These are phyloP conservation scores for Papilio glaucus DNA, from an alignment of 1,140 invertebrate genomes.

Conservation along the genomic window DNA sequence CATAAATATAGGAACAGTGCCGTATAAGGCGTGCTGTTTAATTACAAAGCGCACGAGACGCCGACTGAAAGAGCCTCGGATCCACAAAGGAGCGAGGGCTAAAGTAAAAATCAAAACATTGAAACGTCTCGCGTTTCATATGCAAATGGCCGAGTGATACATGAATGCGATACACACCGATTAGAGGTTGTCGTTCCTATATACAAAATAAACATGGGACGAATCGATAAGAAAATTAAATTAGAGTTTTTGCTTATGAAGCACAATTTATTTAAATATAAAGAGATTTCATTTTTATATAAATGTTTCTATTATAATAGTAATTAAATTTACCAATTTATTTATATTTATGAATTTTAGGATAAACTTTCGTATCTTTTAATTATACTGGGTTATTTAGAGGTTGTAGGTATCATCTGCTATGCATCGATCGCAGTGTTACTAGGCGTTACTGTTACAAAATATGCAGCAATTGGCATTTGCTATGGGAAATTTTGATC, in stretches of 20 bases:
- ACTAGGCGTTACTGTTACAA: too few relatives aligned
- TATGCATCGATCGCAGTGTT: too few relatives aligned
- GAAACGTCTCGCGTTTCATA: constrained; percentile 66
- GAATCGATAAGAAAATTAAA: constrained; percentile 10
- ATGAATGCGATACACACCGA: constrained; percentile 52
- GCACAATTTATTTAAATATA: too few relatives aligned
- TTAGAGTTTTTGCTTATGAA: not conserved
- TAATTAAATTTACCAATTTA: too few relatives aligned
- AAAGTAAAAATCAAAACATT: constrained; percentile 66
- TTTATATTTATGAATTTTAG: too few relatives aligned
- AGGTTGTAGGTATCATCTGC: too few relatives aligned
- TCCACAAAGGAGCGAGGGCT: constrained; percentile 50
- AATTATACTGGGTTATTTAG: too few relatives aligned
- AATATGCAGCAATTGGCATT: too few relatives aligned
- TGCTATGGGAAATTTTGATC: too few relatives aligned
- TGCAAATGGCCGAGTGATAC: constrained; percentile 59
- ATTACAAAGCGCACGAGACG: constrained; percentile 36
- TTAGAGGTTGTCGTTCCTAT: constrained; percentile 28
- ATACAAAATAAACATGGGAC: not conserved
- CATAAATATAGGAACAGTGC: constrained; percentile 36
- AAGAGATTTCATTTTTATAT: too few relatives aligned
- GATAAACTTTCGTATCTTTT: too few relatives aligned
- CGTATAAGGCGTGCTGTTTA: constrained; percentile 41
- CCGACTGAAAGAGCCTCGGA: constrained; percentile 47
- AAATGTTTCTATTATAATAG: too few relatives aligned